Evolutionary conservation across 2,797 vertebrate species (phyloP).

Genomic region (Acropternis orthonyx): DNA sequence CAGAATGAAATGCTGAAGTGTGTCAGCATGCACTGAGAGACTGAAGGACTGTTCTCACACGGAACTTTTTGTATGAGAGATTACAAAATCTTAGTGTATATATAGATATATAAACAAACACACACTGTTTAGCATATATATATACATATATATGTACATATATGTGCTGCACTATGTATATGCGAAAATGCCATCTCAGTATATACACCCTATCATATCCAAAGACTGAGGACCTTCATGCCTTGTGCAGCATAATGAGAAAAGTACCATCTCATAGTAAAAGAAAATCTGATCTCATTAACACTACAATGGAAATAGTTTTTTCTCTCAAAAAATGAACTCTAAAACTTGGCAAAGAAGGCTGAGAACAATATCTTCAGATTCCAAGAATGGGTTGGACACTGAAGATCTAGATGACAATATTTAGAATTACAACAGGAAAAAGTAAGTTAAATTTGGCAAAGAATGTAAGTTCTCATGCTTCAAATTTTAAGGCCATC

Average conservation of each 20-base stretch:
- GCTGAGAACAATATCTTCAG: background rate
- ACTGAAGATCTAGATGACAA: background rate
- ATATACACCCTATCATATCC: background rate
- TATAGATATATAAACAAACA: background rate
- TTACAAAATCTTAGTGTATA: background rate
- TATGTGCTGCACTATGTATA: accelerated
- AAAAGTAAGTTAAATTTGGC: background rate
- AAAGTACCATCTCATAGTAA: background rate
- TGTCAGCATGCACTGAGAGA: background rate
- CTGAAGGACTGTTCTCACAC: background rate
- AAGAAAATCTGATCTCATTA: background rate
- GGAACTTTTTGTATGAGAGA: background rate
- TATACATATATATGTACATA: background rate
- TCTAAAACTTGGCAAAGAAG: background rate
- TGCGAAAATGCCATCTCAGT: background rate
- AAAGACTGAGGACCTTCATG: background rate
- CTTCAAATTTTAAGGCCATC: background rate
- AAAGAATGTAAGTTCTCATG: background rate
- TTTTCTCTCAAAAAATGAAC: background rate
- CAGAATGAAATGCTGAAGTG: slow-evolving; percentile 9
- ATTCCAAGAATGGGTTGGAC: background rate
- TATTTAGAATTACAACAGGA: background rate
- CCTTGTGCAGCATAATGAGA: background rate
- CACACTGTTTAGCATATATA: background rate
- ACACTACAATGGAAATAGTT: background rate